A percentile compares a stretch with the other conserved stretches of the same genome.
phyloP scores from a whole-genome alignment of 2,797 vertebrate species.

The Myoxocephalus aenaeus region DNA sequence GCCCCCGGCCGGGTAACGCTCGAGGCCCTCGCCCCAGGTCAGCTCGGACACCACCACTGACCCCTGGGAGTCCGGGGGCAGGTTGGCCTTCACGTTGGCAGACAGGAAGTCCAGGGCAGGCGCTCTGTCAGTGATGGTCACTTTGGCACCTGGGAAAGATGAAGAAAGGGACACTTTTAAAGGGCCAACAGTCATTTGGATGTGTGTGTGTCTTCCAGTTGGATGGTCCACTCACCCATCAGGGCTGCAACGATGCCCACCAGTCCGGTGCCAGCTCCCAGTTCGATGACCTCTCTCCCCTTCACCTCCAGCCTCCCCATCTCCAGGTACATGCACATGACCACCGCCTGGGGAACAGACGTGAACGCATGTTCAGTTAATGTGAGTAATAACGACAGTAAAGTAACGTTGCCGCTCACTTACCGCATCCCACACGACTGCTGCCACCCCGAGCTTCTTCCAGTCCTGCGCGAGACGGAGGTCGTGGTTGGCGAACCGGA shows the following conservation, averaged over 20 bases:
- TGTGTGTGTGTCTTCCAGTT: neutral
- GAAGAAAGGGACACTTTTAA: neutral
- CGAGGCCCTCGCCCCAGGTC: slow-evolving; percentile 90
- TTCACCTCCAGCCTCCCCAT: slow-evolving; percentile 85
- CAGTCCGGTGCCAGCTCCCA: slow-evolving; percentile 97
- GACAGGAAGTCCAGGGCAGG: slow-evolving; percentile 90
- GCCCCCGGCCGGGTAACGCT: slow-evolving; percentile 82
- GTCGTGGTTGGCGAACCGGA: slow-evolving; percentile 86
- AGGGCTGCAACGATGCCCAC: slow-evolving; percentile 94
- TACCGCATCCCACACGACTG: slow-evolving; percentile 97
- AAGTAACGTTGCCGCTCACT: slow-evolving; percentile 38
- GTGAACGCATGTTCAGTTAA: neutral
- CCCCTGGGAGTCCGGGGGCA: slow-evolving; percentile 79
- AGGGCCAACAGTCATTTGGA: too few species aligned
- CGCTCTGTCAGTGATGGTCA: slow-evolving; percentile 93
- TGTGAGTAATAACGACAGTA: neutral
- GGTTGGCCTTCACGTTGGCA: slow-evolving; percentile 89
- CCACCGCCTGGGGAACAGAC: slow-evolving; percentile 86
- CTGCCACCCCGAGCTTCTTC: slow-evolving; percentile 91
- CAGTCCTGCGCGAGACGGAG: slow-evolving; percentile 91
- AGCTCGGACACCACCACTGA: slow-evolving; percentile 88
- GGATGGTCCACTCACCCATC: slow-evolving; percentile 84
- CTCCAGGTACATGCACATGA: slow-evolving; percentile 93
- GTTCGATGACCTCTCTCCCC: slow-evolving; percentile 87
- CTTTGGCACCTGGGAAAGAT: slow-evolving; percentile 85